Evolutionary conservation across 2,888 invertebrate genomes (phyloP), one percentile per base, ranked within the genome.

Genomic region (Tanypteryx hageni): DNA sequence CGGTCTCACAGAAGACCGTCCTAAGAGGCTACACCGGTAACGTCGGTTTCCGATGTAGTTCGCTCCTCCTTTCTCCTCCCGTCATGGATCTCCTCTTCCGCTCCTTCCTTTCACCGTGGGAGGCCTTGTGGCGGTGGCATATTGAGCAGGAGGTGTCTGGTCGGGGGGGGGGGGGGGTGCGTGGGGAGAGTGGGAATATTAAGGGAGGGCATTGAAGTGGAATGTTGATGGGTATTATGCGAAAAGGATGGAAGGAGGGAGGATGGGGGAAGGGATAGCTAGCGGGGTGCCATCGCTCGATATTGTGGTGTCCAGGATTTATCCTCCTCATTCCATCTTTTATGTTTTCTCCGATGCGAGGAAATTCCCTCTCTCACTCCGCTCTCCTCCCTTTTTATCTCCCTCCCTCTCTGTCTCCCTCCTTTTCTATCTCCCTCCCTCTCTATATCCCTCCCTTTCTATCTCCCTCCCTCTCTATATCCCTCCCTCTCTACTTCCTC

Each of bases 301-400:
- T 68, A 68, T 68, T n/a, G 68, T 68, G 68, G n/a, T 68, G 68
- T 68, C 68, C 68, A 68, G n/a, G 68, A 68, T 68, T 68, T 68
- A 68, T 68, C 68, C 68, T n/a, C 68, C 18, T 22, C 76, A 22
- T 44, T 44, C 44, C 44, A 44, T 44, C 44, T 44, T 44, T 76
- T 76, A 27, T 76, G 76, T 76, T 76, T 27, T 76, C 76, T 22
- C 18, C 68, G 68, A 68, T 68, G 68, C 68, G 68, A 64, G 64
- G 16, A 68, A 68, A 68, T 68, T 68, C 68, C 22, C 68, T 68
- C 18, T 68, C 18, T n/a, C n/a, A 16, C 18, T 9, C 68, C 68
- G 9, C 68, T n/a, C 68, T n/a, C 22, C 68, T 18, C 11, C 68
- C 18, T n/a, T 18, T 18, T 18, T 22, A 16, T 22, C 22, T 27